Evolutionary conservation across 2,888 invertebrate genomes (phyloP).

Genomic region (Himalopsyche japonica): DNA sequence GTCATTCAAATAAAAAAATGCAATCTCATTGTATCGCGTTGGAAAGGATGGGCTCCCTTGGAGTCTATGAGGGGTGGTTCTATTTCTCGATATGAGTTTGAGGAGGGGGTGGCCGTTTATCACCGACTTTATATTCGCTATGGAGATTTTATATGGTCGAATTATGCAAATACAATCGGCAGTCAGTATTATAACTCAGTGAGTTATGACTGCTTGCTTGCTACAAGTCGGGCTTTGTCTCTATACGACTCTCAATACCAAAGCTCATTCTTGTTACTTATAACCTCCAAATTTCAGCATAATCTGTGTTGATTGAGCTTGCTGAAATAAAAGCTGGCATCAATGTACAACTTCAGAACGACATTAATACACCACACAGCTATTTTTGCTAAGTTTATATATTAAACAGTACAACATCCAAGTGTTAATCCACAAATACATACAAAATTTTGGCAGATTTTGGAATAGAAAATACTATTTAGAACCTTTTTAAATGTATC

Average conservation of each 20-base stretch:
- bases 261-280: background rate
- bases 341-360: too few species aligned
- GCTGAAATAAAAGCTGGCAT: too few species aligned
- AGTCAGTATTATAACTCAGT: conserved; percentile 39
- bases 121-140: conserved; percentile 40
- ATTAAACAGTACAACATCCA: too few species aligned
- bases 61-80: background rate
- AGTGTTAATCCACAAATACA: too few species aligned
- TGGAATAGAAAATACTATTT: too few species aligned
- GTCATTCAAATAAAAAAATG: background rate
- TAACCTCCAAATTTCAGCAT: too few species aligned
- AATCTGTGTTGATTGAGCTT: too few species aligned
- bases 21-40: background rate
- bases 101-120: conserved; percentile 32
- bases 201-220: conserved; percentile 29
- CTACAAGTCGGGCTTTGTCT: background rate
- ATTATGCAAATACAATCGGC: conserved; percentile 41
- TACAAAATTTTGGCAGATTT: too few species aligned
- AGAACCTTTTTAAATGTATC: too few species aligned
- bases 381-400: too few species aligned
- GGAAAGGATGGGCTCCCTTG: background rate
- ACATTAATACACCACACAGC: too few species aligned
- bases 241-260: background rate
- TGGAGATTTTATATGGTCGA: conserved; percentile 41
- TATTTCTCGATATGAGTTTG: background rate